These are phyloP conservation scores for Numenius arquata DNA, from an alignment of 2,113 vertebrate genomes.

Conservation along the genomic window DNA sequence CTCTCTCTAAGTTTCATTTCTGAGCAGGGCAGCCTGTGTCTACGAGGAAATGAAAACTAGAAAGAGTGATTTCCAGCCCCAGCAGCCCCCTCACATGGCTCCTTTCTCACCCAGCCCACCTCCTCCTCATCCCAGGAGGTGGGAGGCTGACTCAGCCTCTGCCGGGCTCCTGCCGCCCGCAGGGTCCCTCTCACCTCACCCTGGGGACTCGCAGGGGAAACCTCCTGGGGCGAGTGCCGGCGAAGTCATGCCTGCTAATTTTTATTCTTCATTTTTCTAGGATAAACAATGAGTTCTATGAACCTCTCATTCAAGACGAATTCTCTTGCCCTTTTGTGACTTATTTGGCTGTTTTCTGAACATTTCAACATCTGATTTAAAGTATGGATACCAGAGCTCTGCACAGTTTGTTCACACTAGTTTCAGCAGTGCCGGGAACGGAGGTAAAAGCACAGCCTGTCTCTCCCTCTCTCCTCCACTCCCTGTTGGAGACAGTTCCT, in stretches of 20 bases:
- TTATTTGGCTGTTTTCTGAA: background rate
- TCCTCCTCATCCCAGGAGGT: background rate
- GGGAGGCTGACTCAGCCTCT: conserved; percentile 27
- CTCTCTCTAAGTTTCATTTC: conserved; percentile 52
- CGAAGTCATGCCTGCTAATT: background rate
- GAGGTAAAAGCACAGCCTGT: background rate
- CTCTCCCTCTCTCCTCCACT: too few species aligned
- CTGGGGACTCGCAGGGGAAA: background rate
- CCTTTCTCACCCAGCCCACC: background rate
- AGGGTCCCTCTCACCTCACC: background rate
- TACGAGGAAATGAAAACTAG: conserved; percentile 58
- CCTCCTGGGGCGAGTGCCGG: fast-evolving
- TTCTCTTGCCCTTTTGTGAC: background rate
- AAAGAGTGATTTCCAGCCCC: background rate
- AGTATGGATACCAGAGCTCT: background rate
- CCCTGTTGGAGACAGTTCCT: background rate
- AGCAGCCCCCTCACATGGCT: background rate
- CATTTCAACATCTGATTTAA: background rate
- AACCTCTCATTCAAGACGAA: background rate
- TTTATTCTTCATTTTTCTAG: background rate
- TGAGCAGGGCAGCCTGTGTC: background rate
- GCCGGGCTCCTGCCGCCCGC: background rate
- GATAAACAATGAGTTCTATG: background rate
- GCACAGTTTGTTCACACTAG: background rate
- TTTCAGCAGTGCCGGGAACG: background rate